Conservation (phyloP, 2,113 vertebrate species). For the Oreochromis aureus region DNA sequence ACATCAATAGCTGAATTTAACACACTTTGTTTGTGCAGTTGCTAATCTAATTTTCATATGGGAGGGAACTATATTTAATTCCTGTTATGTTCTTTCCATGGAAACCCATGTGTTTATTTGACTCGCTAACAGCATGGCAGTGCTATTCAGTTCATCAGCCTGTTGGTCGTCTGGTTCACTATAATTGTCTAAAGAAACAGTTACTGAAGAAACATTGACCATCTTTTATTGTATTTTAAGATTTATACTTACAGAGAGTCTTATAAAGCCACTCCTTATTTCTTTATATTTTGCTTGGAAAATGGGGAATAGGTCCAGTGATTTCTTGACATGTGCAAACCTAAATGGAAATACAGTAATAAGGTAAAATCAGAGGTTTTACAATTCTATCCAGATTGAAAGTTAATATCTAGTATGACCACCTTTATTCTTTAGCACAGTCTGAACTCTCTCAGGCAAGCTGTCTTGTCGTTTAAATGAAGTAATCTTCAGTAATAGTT, state of each 20-base stretch:
- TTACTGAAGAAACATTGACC: not conserved
- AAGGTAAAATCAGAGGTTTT: not conserved
- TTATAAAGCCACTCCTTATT: not conserved
- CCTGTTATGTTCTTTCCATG: slow-evolving; percentile 49
- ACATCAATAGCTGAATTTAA: not conserved
- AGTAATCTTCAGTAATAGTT: not conserved
- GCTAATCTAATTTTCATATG: slow-evolving; percentile 30
- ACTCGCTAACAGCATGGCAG: slow-evolving; percentile 6
- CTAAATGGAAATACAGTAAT: not conserved
- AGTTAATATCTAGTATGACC: not conserved
- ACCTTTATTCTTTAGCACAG: not conserved
- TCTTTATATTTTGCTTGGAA: not conserved
- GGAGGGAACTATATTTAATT: slow-evolving; percentile 34
- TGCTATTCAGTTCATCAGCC: not conserved
- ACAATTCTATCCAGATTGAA: not conserved
- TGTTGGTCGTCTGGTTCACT: not conserved
- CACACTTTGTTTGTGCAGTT: slow-evolving; percentile 58
- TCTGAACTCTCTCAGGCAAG: not conserved
- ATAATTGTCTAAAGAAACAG: not conserved
- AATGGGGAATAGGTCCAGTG: not conserved
- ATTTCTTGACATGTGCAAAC: not conserved
- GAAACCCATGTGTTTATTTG: slow-evolving; percentile 38
- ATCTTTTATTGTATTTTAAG: not conserved
- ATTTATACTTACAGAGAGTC: not conserved
- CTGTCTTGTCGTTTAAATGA: not conserved